These are phyloP conservation scores for Myiotriccus ornatus DNA, from an alignment of 2,797 vertebrate species.

Conservation along the genomic window DNA sequence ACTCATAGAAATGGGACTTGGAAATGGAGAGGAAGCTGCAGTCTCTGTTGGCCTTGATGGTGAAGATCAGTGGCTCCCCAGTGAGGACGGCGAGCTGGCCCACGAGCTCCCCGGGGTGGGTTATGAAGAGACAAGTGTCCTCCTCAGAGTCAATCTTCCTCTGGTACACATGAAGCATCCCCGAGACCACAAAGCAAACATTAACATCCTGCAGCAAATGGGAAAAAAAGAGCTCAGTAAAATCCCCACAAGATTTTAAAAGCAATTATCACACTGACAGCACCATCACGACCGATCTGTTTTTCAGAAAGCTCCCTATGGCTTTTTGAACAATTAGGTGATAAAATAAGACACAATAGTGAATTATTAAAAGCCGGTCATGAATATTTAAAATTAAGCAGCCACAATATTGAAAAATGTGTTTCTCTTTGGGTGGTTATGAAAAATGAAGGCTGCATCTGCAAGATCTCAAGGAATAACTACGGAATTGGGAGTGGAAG, in stretches of 20 bases:
- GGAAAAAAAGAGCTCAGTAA: neutral
- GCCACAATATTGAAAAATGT: neutral
- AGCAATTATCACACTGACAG: neutral
- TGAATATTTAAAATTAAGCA: constrained; percentile 49
- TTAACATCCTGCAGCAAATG: constrained; percentile 82
- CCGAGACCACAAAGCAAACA: constrained; percentile 90
- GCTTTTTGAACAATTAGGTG: constrained; percentile 3
- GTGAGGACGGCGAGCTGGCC: constrained; percentile 94
- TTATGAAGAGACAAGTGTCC: constrained; percentile 89
- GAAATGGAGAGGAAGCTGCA: constrained; percentile 91
- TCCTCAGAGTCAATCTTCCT: constrained; percentile 89
- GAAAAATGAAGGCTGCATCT: neutral
- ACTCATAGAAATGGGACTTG: constrained; percentile 95
- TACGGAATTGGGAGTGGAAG: neutral
- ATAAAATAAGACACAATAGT: constrained; percentile 32
- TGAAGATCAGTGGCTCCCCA: constrained; percentile 93
- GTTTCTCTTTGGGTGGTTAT: neutral
- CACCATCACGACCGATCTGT: neutral
- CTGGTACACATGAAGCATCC: constrained; percentile 90
- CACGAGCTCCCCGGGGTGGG: constrained; percentile 91
- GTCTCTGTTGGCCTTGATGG: constrained; percentile 87
- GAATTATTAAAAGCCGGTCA: constrained; percentile 55
- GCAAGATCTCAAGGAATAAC: neutral
- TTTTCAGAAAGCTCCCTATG: neutral
- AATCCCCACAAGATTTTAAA: neutral